Conservation (phyloP, 2,888 invertebrate genomes). For the Agonopterix alstromeriana region DNA sequence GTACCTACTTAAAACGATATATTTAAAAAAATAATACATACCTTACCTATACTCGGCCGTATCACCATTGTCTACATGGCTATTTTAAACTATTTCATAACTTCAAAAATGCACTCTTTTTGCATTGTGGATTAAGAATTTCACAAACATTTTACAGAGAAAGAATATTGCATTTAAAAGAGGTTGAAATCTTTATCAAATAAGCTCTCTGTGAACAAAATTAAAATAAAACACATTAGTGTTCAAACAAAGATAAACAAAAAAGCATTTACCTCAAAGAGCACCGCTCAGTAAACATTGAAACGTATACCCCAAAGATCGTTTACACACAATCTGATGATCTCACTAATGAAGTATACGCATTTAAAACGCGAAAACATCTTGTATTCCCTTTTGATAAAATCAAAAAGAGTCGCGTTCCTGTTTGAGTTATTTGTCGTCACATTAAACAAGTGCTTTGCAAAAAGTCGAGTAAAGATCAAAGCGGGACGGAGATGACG, state of each 20-base stretch:
- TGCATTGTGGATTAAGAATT: no score
- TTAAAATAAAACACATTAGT: neutral
- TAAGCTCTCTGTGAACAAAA: no score
- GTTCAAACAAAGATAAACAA: conserved; percentile 4
- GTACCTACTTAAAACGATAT: no score
- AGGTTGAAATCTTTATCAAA: no score
- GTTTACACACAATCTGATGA: conserved; percentile 39
- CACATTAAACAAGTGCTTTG: conserved; percentile 66
- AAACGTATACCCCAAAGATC: conserved; percentile 34
- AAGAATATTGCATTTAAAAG: no score
- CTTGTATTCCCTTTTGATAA: conserved; percentile 49
- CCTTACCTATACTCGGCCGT: no score
- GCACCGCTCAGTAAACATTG: conserved; percentile 26
- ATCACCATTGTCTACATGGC: no score
- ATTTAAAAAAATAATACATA: no score
- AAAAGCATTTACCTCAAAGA: conserved; percentile 7
- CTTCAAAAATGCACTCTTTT: no score
- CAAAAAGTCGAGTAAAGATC: conserved; percentile 68
- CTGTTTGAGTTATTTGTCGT: conserved; percentile 73
- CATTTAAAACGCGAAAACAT: conserved; percentile 54
- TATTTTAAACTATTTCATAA: no score
- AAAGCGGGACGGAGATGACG: conserved; percentile 52
- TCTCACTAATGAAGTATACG: conserved; percentile 67
- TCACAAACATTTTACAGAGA: no score
- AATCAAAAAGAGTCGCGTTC: conserved; percentile 61